These are phyloP conservation scores for Actinia equina DNA, from an alignment of 64 coral and sea anemone genomes.

Conservation along the genomic window DNA sequence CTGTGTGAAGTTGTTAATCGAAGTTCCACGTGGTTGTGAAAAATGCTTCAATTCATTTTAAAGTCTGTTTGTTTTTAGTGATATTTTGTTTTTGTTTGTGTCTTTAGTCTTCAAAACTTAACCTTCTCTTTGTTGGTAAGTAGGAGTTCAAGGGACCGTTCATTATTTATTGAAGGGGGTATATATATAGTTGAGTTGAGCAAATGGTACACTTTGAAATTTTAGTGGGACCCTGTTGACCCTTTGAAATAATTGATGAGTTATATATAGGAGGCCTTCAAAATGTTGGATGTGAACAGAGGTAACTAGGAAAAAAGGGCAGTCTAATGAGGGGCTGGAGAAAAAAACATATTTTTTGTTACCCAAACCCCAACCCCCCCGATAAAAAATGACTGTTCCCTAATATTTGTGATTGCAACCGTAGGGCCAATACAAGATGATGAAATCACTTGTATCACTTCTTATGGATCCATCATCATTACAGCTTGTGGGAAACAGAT, in stretches of 20 bases:
- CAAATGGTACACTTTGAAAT: too few species aligned
- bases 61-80: background rate
- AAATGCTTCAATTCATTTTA: background rate
- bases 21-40: background rate
- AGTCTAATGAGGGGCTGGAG: too few species aligned
- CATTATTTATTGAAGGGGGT: too few species aligned
- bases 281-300: too few species aligned
- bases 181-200: too few species aligned
- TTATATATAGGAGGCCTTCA: too few species aligned
- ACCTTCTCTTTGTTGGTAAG: slow-evolving; percentile 97
- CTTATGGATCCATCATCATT: slow-evolving; percentile 67
- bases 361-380: too few species aligned
- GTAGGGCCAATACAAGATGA: slow-evolving; percentile 61
- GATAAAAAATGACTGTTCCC: too few species aligned
- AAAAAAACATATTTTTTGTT: too few species aligned
- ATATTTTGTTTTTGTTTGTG: background rate
- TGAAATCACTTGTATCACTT: slow-evolving; percentile 73
- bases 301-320: too few species aligned
- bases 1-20: background rate
- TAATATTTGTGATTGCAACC: background rate
- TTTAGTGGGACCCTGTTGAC: too few species aligned
- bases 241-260: too few species aligned
- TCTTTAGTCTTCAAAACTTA: slow-evolving; percentile 87
- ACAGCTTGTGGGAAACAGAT: slow-evolving; percentile 75
- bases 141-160: background rate